A percentile compares a stretch with the other conserved stretches of the same genome.
Evolutionary conservation across 2,113 vertebrate genomes (phyloP).

Genomic region (Oreotragus oreotragus): DNA sequence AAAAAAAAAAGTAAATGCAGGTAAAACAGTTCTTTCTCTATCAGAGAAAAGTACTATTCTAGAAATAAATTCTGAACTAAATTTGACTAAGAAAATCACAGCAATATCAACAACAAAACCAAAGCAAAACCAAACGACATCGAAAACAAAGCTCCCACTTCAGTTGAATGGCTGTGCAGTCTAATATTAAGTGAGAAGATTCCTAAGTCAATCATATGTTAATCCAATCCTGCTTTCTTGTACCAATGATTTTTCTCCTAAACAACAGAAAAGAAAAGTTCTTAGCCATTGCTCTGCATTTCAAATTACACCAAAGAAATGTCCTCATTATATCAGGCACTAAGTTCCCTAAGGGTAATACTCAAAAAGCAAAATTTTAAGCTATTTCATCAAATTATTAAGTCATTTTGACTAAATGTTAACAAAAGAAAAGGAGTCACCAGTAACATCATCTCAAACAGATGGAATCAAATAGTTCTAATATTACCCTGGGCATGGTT

Average conservation of each 20-base stretch:
- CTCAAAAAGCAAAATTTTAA: slow-evolving; percentile 59
- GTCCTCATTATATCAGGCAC: slow-evolving; percentile 34
- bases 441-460: slow-evolving; percentile 75
- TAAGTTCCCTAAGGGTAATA: slow-evolving; percentile 64
- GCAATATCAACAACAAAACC: not conserved
- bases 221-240: not conserved
- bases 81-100: not conserved
- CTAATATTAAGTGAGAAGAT: not conserved
- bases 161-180: not conserved
- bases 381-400: slow-evolving; percentile 70
- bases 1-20: not conserved
- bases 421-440: slow-evolving; percentile 73
- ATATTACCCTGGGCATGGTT: slow-evolving; percentile 67
- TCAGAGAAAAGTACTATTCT: not conserved
- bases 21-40: not conserved
- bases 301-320: not conserved
- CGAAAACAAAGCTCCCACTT: not conserved
- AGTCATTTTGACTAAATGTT: slow-evolving; percentile 70
- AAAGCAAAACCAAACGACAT: not conserved
- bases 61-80: not conserved
- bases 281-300: not conserved
- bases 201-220: slow-evolving; percentile 6
- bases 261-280: not conserved
- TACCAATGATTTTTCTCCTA: not conserved
- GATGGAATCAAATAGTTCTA: slow-evolving; percentile 78